These are phyloP conservation scores for Drosophila bifasciata DNA, from an alignment of 1,140 invertebrate genomes.

Conservation along the genomic window DNA sequence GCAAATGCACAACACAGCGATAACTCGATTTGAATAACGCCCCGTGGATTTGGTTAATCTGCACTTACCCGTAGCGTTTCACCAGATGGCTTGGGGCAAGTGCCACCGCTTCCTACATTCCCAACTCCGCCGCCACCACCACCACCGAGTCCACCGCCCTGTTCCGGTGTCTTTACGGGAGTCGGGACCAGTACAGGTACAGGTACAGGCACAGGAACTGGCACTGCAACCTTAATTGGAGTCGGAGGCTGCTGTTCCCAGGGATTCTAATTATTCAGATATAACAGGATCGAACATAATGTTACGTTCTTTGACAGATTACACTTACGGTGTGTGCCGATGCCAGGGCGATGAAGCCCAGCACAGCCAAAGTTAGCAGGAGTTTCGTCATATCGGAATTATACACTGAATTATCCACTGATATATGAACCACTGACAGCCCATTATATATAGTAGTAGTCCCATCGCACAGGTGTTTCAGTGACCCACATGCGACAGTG, in stretches of 20 bases:
- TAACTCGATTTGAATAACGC: conserved; percentile 8
- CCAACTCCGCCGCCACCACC: conserved; percentile 6
- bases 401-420: conserved; percentile 28
- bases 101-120: conserved; percentile 9
- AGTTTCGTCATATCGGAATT: conserved; percentile 28
- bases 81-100: conserved; percentile 56
- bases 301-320: not conserved
- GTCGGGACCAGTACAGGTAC: conserved; percentile 34
- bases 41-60: conserved; percentile 1
- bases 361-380: conserved; percentile 9
- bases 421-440: not conserved
- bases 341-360: conserved; percentile 22
- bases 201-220: conserved; percentile 36
- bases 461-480: conserved; percentile 32
- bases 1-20: conserved; percentile 18
- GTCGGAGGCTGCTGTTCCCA: conserved; percentile 17
- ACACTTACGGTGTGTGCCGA: conserved; percentile 14
- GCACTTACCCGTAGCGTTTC: conserved; percentile 53
- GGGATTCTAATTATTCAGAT: conserved; percentile 7
- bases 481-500: no score
- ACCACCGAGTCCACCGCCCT: not conserved
- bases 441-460: conserved; percentile 18
- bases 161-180: not conserved
- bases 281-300: not conserved
- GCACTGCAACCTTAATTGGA: conserved; percentile 26